Evolutionary conservation across 2,888 invertebrate species (phyloP), one percentile per base, ranked within the genome.

Genomic region (Pomacea canaliculata): DNA sequence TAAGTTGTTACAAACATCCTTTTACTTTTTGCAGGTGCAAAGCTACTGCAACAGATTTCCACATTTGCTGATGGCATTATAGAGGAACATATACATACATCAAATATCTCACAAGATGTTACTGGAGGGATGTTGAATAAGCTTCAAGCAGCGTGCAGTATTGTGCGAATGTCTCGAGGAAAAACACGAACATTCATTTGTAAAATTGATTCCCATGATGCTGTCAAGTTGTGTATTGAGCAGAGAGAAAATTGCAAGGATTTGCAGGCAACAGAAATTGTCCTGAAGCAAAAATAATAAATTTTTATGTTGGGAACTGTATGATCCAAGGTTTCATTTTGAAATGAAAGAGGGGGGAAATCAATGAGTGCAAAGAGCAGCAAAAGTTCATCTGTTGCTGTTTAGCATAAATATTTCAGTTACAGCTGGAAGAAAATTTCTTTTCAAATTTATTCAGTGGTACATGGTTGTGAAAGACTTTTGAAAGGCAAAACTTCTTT

Each of bases 41-140:
- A 62, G 12, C 76, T 84, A 19, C 71, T 85, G 23, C 76, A 78
- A n/a, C 71, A 66, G 13, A 79, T 85, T 8, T 16, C 49, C 10
- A 78, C 83, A 16, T 59, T 71, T 5, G 27, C 23, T 67, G 76
- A 83, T 46, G 80, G 83, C 10, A 71, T 49, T 13, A 46, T 79
- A 5, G 56, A 63, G n/a, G 66, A 59, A 13, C 60, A 68, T 56
- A 78, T 84, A 16, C n/a, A 72, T 51, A 80, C 79, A 12, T 78
- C 76, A 37, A 46, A 71, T n/a, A 66, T 67, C 9, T 70, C 56
- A 2, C 70, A 83, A 70, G 87, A 87, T 77, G 85, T 85, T 8
- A 85, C 87, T 9, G 87, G 87, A 12, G 87, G 86, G 16, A 85
- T 87, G 66, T 68, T 76, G 60, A 78, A 83, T 0, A 87, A 87